A percentile compares a stretch with the other conserved stretches of the same genome.
phyloP scores from a whole-genome alignment of 2,797 vertebrate species.

The Sebastes alutus region DNA sequence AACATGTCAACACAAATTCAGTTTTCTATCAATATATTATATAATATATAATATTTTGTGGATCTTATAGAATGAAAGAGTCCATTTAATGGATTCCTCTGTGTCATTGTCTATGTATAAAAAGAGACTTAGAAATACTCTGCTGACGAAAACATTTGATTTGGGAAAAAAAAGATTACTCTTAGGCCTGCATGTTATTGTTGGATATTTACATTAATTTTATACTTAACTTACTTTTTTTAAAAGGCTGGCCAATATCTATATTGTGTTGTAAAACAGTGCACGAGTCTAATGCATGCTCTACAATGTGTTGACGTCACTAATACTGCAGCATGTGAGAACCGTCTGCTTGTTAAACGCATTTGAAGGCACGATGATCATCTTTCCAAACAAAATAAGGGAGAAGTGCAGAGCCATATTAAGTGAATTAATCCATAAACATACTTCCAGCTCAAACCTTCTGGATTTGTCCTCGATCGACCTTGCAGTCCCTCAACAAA shows the following conservation, averaged over 20 bases:
- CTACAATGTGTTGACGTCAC: neutral
- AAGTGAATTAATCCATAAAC: neutral
- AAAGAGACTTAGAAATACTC: too few species aligned
- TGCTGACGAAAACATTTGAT: too few species aligned
- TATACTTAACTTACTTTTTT: neutral
- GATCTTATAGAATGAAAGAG: too few species aligned
- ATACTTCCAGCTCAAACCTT: neutral
- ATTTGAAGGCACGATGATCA: neutral
- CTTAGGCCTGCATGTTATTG: neutral
- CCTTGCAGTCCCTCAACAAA: neutral
- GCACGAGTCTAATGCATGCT: neutral
- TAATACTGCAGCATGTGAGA: neutral
- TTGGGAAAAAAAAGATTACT: too few species aligned
- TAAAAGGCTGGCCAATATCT: neutral
- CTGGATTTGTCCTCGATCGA: neutral
- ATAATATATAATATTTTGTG: too few species aligned
- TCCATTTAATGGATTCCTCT: too few species aligned
- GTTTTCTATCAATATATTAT: too few species aligned
- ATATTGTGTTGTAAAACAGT: neutral
- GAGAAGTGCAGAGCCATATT: rapidly evolving
- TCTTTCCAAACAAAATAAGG: neutral
- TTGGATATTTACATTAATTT: neutral
- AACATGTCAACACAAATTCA: too few species aligned
- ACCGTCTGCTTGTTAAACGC: neutral
- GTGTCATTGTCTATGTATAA: too few species aligned